Base-by-base conservation (phyloP, 1,140 invertebrate species). In the Dryas iulia region DNA sequence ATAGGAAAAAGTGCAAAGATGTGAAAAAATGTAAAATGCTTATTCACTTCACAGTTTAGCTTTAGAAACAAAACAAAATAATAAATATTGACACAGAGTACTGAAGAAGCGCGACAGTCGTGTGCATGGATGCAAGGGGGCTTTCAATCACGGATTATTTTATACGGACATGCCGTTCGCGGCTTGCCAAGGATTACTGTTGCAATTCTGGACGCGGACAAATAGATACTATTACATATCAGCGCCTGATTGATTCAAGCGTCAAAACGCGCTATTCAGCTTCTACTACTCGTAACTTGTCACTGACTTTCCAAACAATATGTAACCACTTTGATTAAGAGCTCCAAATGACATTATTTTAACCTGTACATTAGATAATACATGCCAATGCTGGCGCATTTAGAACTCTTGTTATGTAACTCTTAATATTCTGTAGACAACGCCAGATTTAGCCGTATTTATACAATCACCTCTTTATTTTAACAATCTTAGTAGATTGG, bases 161-260 rank as follows among this genome's bases (percentile, higher is more conserved):
- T 78, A 79, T 80, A 74, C 80, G 79, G 74, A 83, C 88, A 90
- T 91, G 88, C 83, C 79, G 72, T 78, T 79, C 81, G 81, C 78
- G 76, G 79, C 76, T 83, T 85, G 84, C 84, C 87, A 86, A 87
- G 87, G 88, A 88, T 91, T 91, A 91, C 72, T 76, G 77, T 72
- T 88, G 84, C 85, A 90, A 83, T 83, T 81, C 78, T 74, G 74
- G 86, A 86, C 84, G 80, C 64, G 68, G 84, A 90, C 85, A 88
- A 88, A 90, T 89, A 86, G 83, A 79, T 73, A 79, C 82, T 77
- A 89, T 89, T 87, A 89, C 82, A 86, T 77, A 86, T 82, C 71
- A 78, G 67, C 66, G 69, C 76, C 61, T 87, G 84, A 91, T 86
- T 84, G 84, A 91, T 89, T 84, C 73, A 69, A 71, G 67, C 73